Conservation (phyloP, 2,113 vertebrate species). For the Bubalus kerabau region DNA sequence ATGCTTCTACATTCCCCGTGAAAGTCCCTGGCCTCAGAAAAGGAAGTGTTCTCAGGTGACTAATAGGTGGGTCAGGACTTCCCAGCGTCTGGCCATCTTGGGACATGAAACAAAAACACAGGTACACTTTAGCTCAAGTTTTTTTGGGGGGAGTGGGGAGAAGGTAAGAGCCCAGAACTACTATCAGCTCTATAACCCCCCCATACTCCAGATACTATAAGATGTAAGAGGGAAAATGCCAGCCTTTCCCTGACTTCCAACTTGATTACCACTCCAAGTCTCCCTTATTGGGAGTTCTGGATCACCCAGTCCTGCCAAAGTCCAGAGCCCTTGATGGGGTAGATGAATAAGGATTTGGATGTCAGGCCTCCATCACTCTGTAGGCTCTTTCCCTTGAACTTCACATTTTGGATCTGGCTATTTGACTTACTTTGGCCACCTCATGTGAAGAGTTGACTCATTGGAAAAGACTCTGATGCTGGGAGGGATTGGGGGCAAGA, state of each 20-base stretch:
- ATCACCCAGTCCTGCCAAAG: neutral
- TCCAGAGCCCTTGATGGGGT: neutral
- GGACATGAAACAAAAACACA: neutral
- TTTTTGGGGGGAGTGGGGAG: neutral
- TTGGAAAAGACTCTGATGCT: no score
- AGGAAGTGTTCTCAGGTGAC: neutral
- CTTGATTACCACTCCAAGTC: neutral
- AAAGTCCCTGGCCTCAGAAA: conserved; percentile 17
- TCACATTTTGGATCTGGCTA: neutral
- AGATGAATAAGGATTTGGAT: neutral
- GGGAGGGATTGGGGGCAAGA: no score
- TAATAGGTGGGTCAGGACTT: neutral
- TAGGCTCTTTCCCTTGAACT: neutral
- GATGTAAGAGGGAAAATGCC: neutral
- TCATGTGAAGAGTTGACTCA: no score
- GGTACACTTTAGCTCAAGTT: neutral
- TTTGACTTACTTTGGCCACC: neutral
- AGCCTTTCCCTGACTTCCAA: neutral
- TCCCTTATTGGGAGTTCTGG: neutral
- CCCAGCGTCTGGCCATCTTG: neutral
- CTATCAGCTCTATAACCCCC: neutral
- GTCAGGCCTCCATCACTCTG: neutral
- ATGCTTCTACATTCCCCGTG: neutral
- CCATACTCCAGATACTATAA: neutral
- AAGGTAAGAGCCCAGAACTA: neutral